Percentiles rank a stretch among this genome's conserved stretches.
Conservation (phyloP, 2,113 vertebrate genomes). For the Aphelocoma coerulescens region DNA sequence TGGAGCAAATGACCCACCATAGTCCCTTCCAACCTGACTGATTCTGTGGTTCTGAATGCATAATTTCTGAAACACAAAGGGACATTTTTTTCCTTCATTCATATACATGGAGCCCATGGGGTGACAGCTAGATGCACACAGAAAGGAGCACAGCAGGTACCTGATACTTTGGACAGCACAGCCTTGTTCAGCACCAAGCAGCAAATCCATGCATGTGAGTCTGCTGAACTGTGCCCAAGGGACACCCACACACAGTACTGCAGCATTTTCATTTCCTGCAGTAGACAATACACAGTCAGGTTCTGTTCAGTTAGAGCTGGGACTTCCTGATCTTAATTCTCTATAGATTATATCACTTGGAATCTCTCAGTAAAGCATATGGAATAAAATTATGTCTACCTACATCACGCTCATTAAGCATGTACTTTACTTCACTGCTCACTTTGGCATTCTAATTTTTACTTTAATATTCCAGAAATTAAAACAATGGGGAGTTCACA, state of each 20-base stretch:
- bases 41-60: neutral
- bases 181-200: neutral
- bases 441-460: neutral
- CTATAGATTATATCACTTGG: neutral
- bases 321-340: neutral
- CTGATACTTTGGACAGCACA: neutral
- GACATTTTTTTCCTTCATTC: neutral
- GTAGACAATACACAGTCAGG: neutral
- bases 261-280: neutral
- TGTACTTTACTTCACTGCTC: neutral
- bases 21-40: neutral
- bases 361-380: neutral
- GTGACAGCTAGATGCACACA: neutral
- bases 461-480: neutral
- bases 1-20: neutral
- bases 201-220: neutral
- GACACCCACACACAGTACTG: rapidly evolving
- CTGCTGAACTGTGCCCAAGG: neutral
- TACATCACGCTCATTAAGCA: neutral
- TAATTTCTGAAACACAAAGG: neutral
- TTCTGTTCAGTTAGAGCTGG: neutral
- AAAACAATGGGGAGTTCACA: neutral
- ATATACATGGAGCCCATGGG: neutral
- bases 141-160: neutral
- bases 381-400: neutral